These are phyloP conservation scores for Netta rufina DNA, from an alignment of 2,797 vertebrate species.

Conservation along the genomic window DNA sequence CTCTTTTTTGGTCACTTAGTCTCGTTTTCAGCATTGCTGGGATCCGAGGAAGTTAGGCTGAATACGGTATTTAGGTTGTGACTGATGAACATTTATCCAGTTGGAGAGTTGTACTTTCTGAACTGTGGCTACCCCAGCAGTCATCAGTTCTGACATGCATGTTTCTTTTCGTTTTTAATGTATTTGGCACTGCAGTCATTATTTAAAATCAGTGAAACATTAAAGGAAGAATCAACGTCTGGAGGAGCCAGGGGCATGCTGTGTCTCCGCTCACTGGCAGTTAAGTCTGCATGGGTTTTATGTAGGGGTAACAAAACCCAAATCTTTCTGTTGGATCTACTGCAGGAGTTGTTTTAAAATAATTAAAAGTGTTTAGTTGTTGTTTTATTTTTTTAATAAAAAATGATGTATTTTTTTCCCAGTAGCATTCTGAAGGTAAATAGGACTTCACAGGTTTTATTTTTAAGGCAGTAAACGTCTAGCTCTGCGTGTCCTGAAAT, in stretches of 20 bases:
- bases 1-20: not conserved
- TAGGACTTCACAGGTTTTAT: not conserved
- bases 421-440: not conserved
- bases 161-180: slow-evolving; percentile 49
- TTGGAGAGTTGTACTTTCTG: slow-evolving; percentile 40
- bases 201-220: slow-evolving; percentile 47
- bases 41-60: not conserved
- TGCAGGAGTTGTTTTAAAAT: not conserved
- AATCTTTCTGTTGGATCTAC: not conserved
- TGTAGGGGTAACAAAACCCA: not conserved
- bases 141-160: slow-evolving; percentile 55
- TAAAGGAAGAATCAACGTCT: slow-evolving; percentile 17
- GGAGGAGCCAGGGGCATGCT: slow-evolving; percentile 47
- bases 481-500: not conserved
- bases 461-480: not conserved
- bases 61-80: not conserved
- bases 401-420: not conserved
- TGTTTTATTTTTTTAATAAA: not conserved
- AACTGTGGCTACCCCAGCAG: not conserved
- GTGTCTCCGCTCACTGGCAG: not conserved
- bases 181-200: slow-evolving; percentile 40
- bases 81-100: slow-evolving; percentile 4
- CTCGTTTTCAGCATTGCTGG: not conserved
- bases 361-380: not conserved
- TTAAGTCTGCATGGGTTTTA: not conserved